Conservation (phyloP, 1,140 invertebrate genomes). For the Diorhabda carinulata region DNA sequence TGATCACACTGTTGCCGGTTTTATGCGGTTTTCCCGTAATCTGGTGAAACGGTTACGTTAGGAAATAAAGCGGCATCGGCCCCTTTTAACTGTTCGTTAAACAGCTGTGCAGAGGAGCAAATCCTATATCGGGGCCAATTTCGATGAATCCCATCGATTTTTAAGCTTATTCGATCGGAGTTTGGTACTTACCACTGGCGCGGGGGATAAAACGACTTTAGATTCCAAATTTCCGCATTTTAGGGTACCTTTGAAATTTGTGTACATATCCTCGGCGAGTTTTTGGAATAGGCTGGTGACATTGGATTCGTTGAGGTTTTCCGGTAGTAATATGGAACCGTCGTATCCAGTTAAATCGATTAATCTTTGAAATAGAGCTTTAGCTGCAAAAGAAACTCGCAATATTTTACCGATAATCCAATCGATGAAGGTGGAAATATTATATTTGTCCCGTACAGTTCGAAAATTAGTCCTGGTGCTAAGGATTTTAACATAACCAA, state of each 20-base stretch:
- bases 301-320: constrained; percentile 52
- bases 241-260: constrained; percentile 69
- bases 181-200: constrained; percentile 57
- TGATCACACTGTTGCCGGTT: no score
- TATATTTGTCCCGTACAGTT: no score
- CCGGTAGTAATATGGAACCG: constrained; percentile 62
- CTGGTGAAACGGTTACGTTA: no score
- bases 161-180: no score
- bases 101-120: no score
- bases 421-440: background rate
- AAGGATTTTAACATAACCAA: background rate
- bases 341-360: constrained; percentile 63
- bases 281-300: constrained; percentile 67
- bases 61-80: no score
- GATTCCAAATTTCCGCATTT: constrained; percentile 75
- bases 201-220: constrained; percentile 70
- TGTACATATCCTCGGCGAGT: constrained; percentile 73
- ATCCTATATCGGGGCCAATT: no score
- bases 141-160: no score
- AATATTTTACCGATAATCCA: no score
- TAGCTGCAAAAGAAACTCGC: constrained; percentile 45
- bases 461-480: no score
- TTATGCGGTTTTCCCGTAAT: no score
- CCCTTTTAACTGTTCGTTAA: no score
- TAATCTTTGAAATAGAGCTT: constrained; percentile 54